Evolutionary conservation across 2,888 invertebrate genomes (phyloP).

Genomic region (Drosophila maculinotata): DNA sequence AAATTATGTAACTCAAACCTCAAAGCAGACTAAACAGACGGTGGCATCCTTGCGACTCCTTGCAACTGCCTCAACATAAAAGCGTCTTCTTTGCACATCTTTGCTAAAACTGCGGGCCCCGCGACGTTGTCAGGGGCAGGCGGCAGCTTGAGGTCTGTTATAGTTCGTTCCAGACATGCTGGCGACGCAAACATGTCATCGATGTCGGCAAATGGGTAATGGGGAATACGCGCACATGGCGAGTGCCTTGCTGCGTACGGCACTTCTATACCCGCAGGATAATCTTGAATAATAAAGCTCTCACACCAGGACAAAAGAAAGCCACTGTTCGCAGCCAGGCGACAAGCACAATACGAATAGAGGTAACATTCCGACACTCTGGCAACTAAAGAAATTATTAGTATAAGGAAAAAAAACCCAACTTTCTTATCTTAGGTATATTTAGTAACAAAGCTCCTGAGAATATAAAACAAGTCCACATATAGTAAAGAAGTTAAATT

Average conservation of each 20-base stretch:
- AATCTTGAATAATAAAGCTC: slow-evolving; percentile 78
- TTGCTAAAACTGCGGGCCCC: slow-evolving; percentile 44
- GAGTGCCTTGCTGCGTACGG: slow-evolving; percentile 27
- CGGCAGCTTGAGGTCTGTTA: slow-evolving; percentile 19
- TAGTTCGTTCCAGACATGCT: slow-evolving; percentile 68
- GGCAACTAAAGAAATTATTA: too few relatives aligned
- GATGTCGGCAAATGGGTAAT: slow-evolving; percentile 46
- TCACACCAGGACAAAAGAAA: slow-evolving; percentile 28
- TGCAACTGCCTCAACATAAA: slow-evolving; percentile 35
- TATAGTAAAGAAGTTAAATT: neutral
- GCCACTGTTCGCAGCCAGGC: slow-evolving; percentile 36
- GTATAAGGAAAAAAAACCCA: too few relatives aligned
- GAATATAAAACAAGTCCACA: too few relatives aligned
- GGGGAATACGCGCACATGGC: slow-evolving; percentile 40
- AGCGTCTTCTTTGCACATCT: slow-evolving; percentile 28
- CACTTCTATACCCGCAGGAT: slow-evolving; percentile 79
- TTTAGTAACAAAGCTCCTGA: too few relatives aligned
- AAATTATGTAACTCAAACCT: slow-evolving; percentile 77
- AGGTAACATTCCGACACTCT: slow-evolving; percentile 6
- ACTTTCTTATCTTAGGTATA: neutral
- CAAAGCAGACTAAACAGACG: slow-evolving; percentile 29
- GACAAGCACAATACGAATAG: slow-evolving; percentile 38
- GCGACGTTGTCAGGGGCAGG: neutral
- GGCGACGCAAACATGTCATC: slow-evolving; percentile 81
- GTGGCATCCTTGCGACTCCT: slow-evolving; percentile 14